Evolutionary conservation across 2,797 vertebrate species (phyloP).

Genomic region (Astyanax mexicanus): DNA sequence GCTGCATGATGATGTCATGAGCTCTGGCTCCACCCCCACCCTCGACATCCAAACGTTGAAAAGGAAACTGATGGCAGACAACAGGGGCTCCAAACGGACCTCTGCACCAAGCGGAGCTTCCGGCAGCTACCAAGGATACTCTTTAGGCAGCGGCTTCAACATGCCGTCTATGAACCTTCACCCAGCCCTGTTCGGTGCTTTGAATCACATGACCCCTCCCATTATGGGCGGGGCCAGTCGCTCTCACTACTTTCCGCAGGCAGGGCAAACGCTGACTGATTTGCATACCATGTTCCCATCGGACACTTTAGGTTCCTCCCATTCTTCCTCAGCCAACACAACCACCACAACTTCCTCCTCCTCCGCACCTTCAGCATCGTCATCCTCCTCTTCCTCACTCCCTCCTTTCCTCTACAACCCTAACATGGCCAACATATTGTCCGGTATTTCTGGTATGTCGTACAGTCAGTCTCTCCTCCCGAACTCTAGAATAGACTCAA

Average conservation of each 20-base stretch:
- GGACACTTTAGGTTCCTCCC: conserved; percentile 76
- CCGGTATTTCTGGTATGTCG: conserved; percentile 88
- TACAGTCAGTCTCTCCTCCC: conserved; percentile 91
- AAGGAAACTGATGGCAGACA: conserved; percentile 82
- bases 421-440: conserved; percentile 87
- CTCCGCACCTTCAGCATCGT: conserved; percentile 80
- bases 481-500: conserved; percentile 73
- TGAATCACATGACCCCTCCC: conserved; percentile 88
- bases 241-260: conserved; percentile 89
- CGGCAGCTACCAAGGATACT: conserved; percentile 75
- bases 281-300: conserved; percentile 92
- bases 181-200: conserved; percentile 85
- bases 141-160: conserved; percentile 83
- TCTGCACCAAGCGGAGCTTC: conserved; percentile 64
- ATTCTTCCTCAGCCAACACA: conserved; percentile 80
- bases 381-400: conserved; percentile 85
- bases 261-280: conserved; percentile 89
- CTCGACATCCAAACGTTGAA: conserved; percentile 87
- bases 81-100: conserved; percentile 79
- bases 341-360: conserved; percentile 67
- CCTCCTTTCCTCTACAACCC: conserved; percentile 93
- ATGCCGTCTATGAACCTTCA: conserved; percentile 88
- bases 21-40: conserved; percentile 61
- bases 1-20: conserved; percentile 67
- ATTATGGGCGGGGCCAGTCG: conserved; percentile 87